These are phyloP conservation scores for Drosophila sordidula DNA, from an alignment of 2,888 invertebrate species.

Conservation along the genomic window DNA sequence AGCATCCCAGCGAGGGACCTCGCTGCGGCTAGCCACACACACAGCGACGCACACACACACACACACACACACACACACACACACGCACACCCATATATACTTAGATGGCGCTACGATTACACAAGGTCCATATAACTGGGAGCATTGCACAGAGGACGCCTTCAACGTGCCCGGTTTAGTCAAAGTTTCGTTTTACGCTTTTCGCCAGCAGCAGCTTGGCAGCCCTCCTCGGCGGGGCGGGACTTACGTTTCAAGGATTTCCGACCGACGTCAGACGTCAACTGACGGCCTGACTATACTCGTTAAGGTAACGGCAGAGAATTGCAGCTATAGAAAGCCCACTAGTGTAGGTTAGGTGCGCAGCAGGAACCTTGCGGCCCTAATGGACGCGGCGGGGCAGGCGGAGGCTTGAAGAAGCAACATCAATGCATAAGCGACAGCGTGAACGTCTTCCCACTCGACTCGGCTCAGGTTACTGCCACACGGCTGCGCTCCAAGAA, in stretches of 20 bases:
- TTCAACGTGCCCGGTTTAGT: constrained; percentile 53
- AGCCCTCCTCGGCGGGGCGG: constrained; percentile 54
- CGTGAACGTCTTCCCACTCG: constrained; percentile 21
- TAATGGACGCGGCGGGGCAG: constrained; percentile 1
- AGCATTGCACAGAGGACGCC: constrained; percentile 58
- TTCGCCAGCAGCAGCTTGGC: constrained; percentile 34
- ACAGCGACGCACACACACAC: constrained; percentile 3
- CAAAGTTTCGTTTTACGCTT: constrained; percentile 70
- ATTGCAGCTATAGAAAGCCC: constrained; percentile 61
- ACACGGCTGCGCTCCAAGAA: constrained; percentile 40
- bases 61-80: not conserved
- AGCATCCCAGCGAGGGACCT: constrained; percentile 60
- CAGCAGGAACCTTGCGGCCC: constrained; percentile 8
- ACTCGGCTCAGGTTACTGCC: constrained; percentile 68
- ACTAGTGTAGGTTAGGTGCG: constrained; percentile 59
- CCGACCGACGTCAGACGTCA: constrained; percentile 70
- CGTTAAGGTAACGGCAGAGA: constrained; percentile 40
- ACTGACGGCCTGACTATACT: constrained; percentile 55
- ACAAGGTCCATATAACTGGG: constrained; percentile 63
- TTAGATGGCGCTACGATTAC: constrained; percentile 62
- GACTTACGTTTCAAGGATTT: constrained; percentile 78
- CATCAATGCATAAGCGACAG: constrained; percentile 62
- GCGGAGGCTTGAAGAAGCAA: constrained; percentile 55
- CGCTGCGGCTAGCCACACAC: constrained; percentile 25
- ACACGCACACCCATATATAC: constrained; percentile 21